Evolutionary conservation across 2,888 invertebrate genomes (phyloP).

Genomic region (Phaonia tiefii): DNA sequence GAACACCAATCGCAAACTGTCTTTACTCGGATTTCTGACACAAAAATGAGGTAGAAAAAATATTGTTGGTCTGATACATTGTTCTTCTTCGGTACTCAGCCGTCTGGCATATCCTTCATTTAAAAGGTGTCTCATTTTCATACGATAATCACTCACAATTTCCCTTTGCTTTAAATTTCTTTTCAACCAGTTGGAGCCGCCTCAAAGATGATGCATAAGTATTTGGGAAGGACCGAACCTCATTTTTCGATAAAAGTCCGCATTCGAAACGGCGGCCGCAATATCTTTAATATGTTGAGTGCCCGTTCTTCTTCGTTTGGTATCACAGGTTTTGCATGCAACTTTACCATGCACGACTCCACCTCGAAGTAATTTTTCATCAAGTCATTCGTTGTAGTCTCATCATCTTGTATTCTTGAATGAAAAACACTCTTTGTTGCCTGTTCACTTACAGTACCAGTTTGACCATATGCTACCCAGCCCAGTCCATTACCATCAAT

Average conservation of each 20-base stretch:
- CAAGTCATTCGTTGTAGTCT: not conserved
- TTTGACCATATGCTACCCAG: conserved; percentile 48
- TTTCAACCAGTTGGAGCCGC: conserved; percentile 48
- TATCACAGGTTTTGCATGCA: not conserved
- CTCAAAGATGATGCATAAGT: conserved; percentile 55
- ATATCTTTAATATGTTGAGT: conserved; percentile 21
- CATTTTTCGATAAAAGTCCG: conserved; percentile 58
- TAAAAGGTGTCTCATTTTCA: conserved; percentile 52
- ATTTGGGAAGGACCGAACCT: conserved; percentile 39
- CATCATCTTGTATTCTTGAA: not conserved
- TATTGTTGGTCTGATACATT: not conserved
- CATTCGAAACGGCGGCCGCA: conserved; percentile 49
- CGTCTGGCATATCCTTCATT: conserved; percentile 45
- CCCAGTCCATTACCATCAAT: conserved; percentile 10
- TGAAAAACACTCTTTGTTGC: conserved; percentile 14
- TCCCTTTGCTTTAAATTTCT: conserved; percentile 46
- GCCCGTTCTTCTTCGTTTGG: conserved; percentile 22
- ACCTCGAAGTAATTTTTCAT: conserved; percentile 16
- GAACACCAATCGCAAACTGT: too few species aligned
- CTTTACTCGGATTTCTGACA: conserved; percentile 19
- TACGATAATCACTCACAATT: conserved; percentile 26
- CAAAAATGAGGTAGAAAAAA: conserved; percentile 59
- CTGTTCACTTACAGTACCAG: conserved; percentile 1
- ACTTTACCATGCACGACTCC: conserved; percentile 30
- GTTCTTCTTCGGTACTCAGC: conserved; percentile 26